These are phyloP conservation scores for Eupelmus urozonus DNA, from an alignment of 2,888 invertebrate genomes.

Conservation along the genomic window DNA sequence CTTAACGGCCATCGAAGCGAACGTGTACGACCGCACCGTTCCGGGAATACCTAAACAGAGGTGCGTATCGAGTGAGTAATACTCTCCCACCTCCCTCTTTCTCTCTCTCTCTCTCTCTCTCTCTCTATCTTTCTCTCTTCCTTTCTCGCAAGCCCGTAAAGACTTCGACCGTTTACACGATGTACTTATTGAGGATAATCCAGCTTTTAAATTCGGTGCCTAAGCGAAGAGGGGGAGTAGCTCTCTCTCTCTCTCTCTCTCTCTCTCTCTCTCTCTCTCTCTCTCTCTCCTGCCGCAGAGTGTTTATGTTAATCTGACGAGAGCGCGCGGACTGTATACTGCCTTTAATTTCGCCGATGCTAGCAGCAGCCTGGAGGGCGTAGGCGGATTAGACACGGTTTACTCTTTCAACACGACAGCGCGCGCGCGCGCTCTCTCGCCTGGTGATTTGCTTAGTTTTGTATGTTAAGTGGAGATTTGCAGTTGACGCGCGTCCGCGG, in stretches of 20 bases:
- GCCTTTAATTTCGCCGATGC: constrained; percentile 43
- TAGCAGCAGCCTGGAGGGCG: neutral
- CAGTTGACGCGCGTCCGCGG: neutral
- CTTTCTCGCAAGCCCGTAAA: constrained; percentile 5
- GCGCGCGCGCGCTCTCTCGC: neutral
- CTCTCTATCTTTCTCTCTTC: too few relatives aligned
- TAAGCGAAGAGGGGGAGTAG: too few relatives aligned
- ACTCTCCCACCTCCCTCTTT: too few relatives aligned
- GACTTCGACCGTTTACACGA: constrained; percentile 32
- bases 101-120: too few relatives aligned
- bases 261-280: too few relatives aligned
- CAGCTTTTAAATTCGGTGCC: constrained; percentile 35
- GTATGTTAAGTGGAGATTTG: constrained; percentile 30
- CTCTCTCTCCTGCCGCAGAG: neutral
- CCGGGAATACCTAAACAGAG: too few relatives aligned
- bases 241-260: too few relatives aligned
- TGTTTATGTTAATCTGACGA: constrained; percentile 48
- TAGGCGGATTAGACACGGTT: constrained; percentile 46
- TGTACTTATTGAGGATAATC: constrained; percentile 49
- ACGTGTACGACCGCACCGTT: too few relatives aligned
- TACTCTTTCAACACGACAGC: constrained; percentile 26
- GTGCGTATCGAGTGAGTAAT: too few relatives aligned
- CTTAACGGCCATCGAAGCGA: too few relatives aligned
- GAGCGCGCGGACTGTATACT: neutral
- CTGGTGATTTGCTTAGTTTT: constrained; percentile 17